Evolutionary conservation across 2,888 invertebrate genomes (phyloP), one percentile per base, ranked within the genome.

Genomic region (Epirrhoe alternata): DNA sequence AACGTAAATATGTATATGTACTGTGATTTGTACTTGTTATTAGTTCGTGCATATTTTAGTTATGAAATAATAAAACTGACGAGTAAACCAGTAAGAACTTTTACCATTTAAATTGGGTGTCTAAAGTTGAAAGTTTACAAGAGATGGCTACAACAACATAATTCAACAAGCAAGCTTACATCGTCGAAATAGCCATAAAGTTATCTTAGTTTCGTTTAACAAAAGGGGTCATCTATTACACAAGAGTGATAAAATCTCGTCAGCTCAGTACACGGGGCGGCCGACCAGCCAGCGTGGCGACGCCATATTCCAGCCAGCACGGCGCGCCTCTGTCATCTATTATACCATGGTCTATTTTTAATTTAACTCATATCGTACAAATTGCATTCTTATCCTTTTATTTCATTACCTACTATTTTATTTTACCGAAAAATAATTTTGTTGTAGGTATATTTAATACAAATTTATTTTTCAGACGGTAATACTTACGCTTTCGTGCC

Each of bases 221-320:
- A 74, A 66, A 68, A 69, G 57, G 54, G 61, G 60, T 68, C 55
- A 55, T 60, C 66, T 64, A 66, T 72, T 69, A 70, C 70, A 59
- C 64, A 70, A 53, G 47, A 61, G 73, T 70, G 74, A 79, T 77
- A 78, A 77, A 74, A 74, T 71, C 67, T 58, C 58, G 71, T 71
- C 68, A 74, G 70, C 70, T 71, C 67, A 63, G 62, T 55, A 68
- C 24, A 58, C 52, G 61, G 63, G 65, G 62, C 71, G 70, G 64
- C 56, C 68, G 61, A 55, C 47, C 64, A 73, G 78, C 75, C 74
- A 69, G 57, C 64, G 49, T 70, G 75, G 73, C 80, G 76, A 55
- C 64, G 31, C 75, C 50, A 24, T 24, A 47, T 62, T 61, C 73
- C 72, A 81, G 79, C 77, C 83, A 62, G 79, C 79, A 76, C 73